Percentiles rank a stretch among this genome's conserved stretches.
Conservation (phyloP, 2,888 invertebrate genomes). For the Dasysyrphus tricinctus region DNA sequence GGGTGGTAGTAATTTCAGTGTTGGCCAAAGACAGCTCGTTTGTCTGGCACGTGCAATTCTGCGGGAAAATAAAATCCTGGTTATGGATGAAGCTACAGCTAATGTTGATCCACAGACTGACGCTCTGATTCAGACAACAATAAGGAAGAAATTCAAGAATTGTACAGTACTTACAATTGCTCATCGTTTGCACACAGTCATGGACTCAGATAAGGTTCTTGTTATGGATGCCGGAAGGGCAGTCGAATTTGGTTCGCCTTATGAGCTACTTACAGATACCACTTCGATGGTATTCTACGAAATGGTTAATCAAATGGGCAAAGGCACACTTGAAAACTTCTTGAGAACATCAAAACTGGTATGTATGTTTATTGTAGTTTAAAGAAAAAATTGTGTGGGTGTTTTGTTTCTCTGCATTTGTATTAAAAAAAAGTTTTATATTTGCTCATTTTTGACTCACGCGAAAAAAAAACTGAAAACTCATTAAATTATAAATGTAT, state of each 20-base stretch:
- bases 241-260: slow-evolving; percentile 89
- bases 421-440: too few species aligned
- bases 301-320: slow-evolving; percentile 87
- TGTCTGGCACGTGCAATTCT: slow-evolving; percentile 95
- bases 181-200: slow-evolving; percentile 94
- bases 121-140: slow-evolving; percentile 91
- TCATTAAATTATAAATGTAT: too few species aligned
- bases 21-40: slow-evolving; percentile 95
- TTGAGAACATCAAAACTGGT: slow-evolving; percentile 86
- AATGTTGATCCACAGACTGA: slow-evolving; percentile 96
- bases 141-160: slow-evolving; percentile 88
- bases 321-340: slow-evolving; percentile 87
- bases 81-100: slow-evolving; percentile 96
- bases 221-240: slow-evolving; percentile 89
- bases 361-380: slow-evolving; percentile 14
- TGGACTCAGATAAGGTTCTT: slow-evolving; percentile 86
- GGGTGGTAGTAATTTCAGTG: slow-evolving; percentile 92
- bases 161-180: slow-evolving; percentile 96
- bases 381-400: too few species aligned
- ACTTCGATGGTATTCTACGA: slow-evolving; percentile 84
- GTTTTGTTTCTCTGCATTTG: too few species aligned
- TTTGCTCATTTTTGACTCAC: too few species aligned
- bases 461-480: too few species aligned
- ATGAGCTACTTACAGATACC: slow-evolving; percentile 84
- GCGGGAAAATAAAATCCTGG: slow-evolving; percentile 91